phyloP scores from a whole-genome alignment of 2,113 vertebrate species.

The Mus pahari region DNA sequence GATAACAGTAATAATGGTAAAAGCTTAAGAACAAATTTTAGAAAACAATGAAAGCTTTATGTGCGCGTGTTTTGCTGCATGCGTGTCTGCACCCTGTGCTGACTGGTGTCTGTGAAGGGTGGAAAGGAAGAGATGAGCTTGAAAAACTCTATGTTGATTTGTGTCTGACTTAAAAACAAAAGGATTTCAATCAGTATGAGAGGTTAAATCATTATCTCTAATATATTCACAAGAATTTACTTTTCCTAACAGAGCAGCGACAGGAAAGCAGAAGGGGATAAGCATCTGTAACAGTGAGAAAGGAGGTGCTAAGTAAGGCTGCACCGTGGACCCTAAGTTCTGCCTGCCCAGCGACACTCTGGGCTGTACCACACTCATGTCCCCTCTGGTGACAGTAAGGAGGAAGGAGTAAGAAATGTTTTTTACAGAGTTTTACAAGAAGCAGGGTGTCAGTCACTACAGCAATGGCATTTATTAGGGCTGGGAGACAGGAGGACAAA shows the following conservation, averaged over 20 bases:
- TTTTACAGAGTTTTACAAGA: background rate
- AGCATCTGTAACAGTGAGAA: background rate
- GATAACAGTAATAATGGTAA: background rate
- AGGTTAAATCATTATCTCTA: background rate
- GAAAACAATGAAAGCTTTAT: background rate
- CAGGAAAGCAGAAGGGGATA: background rate
- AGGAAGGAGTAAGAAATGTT: background rate
- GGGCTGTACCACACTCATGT: background rate
- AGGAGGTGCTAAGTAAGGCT: background rate
- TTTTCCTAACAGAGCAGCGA: background rate
- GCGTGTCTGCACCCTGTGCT: background rate
- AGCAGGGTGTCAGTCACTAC: background rate
- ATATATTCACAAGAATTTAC: background rate
- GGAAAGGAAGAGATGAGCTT: background rate
- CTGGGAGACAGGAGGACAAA: background rate
- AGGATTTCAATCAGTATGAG: conserved; percentile 17
- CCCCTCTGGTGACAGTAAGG: background rate
- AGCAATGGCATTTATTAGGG: background rate
- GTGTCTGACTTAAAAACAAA: background rate
- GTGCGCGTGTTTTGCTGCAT: background rate
- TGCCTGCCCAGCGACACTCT: background rate
- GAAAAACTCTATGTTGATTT: background rate
- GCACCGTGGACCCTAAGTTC: background rate
- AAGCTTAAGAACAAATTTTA: conserved; percentile 1
- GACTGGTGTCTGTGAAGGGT: background rate